Percentiles rank a stretch among this genome's conserved stretches.
Evolutionary conservation across 2,113 vertebrate species (phyloP).

Genomic region (Mystacornis crossleyi): DNA sequence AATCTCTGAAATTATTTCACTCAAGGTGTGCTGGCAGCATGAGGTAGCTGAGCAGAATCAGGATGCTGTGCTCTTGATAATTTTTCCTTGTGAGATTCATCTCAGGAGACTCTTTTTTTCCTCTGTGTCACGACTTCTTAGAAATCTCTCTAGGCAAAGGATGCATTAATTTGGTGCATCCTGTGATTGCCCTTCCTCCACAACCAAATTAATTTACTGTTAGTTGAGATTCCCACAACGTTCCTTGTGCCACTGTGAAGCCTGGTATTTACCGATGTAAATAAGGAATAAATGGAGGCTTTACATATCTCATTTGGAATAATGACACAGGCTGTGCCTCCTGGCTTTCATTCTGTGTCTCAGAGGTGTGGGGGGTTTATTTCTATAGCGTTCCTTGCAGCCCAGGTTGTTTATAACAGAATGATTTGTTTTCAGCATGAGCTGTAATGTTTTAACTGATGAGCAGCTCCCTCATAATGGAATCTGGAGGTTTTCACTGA

Average conservation of each 20-base stretch:
- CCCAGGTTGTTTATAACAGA: slow-evolving; percentile 1
- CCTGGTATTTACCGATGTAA: background rate
- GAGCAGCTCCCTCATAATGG: background rate
- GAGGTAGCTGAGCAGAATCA: background rate
- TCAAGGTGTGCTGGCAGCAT: background rate
- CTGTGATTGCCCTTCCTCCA: slow-evolving; percentile 20
- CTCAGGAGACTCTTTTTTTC: background rate
- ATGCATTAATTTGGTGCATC: slow-evolving; percentile 21
- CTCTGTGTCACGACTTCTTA: slow-evolving; percentile 46
- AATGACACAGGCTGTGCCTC: background rate
- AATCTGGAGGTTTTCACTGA: background rate
- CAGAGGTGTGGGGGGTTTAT: background rate
- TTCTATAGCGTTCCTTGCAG: background rate
- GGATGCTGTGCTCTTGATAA: background rate
- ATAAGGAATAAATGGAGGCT: background rate
- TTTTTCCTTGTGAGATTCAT: background rate
- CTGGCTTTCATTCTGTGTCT: background rate
- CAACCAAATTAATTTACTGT: background rate
- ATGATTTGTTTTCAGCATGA: background rate
- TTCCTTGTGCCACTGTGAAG: background rate
- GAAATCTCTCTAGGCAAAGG: slow-evolving; percentile 35
- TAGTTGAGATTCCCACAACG: slow-evolving; percentile 6
- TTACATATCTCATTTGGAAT: slow-evolving; percentile 19
- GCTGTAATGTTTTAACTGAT: background rate
- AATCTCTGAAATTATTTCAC: background rate